Evolutionary conservation across 2,888 invertebrate genomes (phyloP).

Genomic region (Dynastes hyllus): DNA sequence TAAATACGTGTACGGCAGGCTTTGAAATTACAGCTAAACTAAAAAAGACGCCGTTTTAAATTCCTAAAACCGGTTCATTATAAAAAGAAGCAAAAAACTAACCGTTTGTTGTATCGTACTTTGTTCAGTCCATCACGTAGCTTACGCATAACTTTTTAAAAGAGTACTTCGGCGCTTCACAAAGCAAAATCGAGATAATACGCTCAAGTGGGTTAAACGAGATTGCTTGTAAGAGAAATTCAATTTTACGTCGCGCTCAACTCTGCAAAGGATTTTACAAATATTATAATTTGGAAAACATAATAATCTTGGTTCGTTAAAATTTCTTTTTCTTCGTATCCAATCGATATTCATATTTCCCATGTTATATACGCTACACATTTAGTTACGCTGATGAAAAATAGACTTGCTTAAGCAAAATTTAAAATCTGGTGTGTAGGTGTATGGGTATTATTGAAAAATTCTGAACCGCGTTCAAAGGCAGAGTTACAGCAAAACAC

Average conservation of each 20-base stretch:
- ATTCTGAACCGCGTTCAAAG: too few species aligned
- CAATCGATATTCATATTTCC: constrained; percentile 2
- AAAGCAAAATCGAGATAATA: constrained; percentile 18
- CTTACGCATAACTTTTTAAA: not conserved
- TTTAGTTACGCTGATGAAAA: not conserved
- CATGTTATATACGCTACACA: not conserved
- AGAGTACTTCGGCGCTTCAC: not conserved
- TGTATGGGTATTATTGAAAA: too few species aligned
- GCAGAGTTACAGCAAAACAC: too few species aligned
- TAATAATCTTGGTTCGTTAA: constrained; percentile 17
- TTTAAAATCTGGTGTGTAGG: not conserved
- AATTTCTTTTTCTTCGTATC: not conserved
- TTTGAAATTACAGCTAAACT: not conserved
- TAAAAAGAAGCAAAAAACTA: constrained; percentile 1
- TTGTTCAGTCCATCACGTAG: not conserved
- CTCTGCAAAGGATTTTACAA: not conserved
- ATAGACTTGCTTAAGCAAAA: not conserved
- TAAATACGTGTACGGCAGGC: not conserved
- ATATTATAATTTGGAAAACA: constrained; percentile 34
- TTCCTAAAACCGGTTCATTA: too few species aligned
- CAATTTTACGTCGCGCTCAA: constrained; percentile 10
- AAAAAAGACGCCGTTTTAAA: too few species aligned
- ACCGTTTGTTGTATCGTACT: too few species aligned
- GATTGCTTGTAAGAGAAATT: constrained; percentile 28
- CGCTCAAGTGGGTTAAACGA: constrained; percentile 3